Conservation (phyloP, 2,797 vertebrate genomes). For the Falco columbarius region DNA sequence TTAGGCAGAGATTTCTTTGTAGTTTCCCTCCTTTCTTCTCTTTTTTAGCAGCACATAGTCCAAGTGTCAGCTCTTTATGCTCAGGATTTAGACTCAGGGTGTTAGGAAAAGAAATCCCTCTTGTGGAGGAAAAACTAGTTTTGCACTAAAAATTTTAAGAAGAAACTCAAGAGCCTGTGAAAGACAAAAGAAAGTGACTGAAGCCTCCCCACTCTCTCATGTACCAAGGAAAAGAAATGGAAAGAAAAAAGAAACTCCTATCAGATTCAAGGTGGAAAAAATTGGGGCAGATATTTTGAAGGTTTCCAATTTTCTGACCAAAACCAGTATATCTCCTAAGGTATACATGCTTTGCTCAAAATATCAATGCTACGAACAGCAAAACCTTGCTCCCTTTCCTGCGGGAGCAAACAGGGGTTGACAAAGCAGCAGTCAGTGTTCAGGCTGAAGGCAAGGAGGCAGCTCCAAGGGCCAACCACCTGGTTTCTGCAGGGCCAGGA, state of each 20-base stretch:
- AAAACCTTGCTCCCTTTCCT: background rate
- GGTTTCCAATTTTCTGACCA: background rate
- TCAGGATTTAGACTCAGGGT: background rate
- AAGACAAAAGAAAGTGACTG: background rate
- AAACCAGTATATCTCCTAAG: background rate
- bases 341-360: background rate
- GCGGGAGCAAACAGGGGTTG: accelerated
- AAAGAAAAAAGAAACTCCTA: background rate
- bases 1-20: background rate
- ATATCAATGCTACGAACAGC: background rate
- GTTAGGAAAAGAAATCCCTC: background rate
- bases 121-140: background rate
- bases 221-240: background rate
- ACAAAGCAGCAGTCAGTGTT: accelerated
- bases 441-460: background rate
- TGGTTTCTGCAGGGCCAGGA: background rate
- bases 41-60: background rate
- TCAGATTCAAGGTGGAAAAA: background rate
- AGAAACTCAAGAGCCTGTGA: background rate
- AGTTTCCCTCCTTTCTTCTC: background rate
- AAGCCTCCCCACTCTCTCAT: background rate
- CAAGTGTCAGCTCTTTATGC: background rate
- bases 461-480: background rate
- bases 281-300: background rate
- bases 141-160: background rate